These are phyloP conservation scores for Parazoanthus darwini DNA, from an alignment of 92 coral and sea anemone genomes.

Conservation along the genomic window DNA sequence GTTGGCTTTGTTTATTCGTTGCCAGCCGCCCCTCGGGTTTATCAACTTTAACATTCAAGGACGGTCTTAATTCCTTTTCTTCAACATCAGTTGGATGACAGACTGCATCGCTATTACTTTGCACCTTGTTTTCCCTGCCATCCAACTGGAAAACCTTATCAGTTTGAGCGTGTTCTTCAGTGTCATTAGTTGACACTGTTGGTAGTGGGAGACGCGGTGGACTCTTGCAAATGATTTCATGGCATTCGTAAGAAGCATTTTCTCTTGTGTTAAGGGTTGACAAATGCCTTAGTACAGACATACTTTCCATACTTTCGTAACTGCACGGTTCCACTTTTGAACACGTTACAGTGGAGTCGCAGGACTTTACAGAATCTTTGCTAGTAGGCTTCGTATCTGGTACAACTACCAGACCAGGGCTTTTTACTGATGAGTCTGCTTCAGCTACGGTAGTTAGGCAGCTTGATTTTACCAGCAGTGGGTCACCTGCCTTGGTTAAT, in stretches of 20 bases:
- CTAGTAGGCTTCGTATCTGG: background rate
- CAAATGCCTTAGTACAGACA: conserved; percentile 19
- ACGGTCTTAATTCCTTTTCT: background rate
- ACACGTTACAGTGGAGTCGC: background rate
- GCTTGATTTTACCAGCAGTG: background rate
- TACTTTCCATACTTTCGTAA: conserved; percentile 11
- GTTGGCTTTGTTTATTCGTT: background rate
- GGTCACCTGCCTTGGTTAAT: background rate
- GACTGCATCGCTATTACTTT: background rate
- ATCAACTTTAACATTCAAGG: background rate
- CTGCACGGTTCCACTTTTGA: conserved; percentile 6
- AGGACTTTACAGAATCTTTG: background rate
- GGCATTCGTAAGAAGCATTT: background rate
- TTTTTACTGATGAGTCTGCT: conserved; percentile 48
- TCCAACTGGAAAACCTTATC: background rate
- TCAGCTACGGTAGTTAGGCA: conserved; percentile 50
- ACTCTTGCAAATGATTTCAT: background rate
- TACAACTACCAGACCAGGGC: background rate
- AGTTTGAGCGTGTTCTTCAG: background rate
- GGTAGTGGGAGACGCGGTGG: background rate
- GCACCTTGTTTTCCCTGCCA: background rate
- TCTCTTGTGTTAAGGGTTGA: background rate
- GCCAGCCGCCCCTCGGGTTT: background rate
- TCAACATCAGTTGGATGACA: background rate
- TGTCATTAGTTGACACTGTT: background rate